Conservation (phyloP, 2,797 vertebrate species). For the Notoglanidium macrostoma region DNA sequence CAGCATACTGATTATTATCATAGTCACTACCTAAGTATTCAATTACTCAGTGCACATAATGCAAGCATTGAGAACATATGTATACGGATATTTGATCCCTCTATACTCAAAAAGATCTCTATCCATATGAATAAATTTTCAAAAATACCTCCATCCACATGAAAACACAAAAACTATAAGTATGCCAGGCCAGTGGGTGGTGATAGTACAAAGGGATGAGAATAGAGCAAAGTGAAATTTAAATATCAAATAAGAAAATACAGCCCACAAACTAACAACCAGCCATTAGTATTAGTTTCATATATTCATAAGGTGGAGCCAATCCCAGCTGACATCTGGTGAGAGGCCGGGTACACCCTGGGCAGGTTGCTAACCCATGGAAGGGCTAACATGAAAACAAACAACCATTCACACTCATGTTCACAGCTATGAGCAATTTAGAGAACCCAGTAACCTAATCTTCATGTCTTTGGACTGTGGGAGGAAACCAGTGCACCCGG, state of each 20-base stretch:
- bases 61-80: neutral
- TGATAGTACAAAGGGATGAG: neutral
- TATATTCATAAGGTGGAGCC: too few relatives aligned
- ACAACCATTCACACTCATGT: too few relatives aligned
- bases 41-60: constrained; percentile 19
- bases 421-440: too few relatives aligned
- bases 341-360: too few relatives aligned
- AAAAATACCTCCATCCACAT: neutral
- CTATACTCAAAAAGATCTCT: neutral
- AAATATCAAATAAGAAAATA: neutral
- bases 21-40: constrained; percentile 51
- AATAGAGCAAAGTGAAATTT: neutral
- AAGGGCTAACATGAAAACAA: too few relatives aligned
- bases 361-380: too few relatives aligned
- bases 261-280: neutral
- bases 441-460: too few relatives aligned
- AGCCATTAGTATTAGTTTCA: too few relatives aligned
- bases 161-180: neutral
- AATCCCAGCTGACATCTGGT: too few relatives aligned
- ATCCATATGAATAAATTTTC: neutral
- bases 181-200: neutral
- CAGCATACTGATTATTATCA: constrained; percentile 61
- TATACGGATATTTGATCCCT: neutral
- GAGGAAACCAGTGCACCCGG: too few relatives aligned
- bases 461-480: too few relatives aligned